phyloP scores from a whole-genome alignment of 2,888 invertebrate genomes.

The Euzophera pinguis region DNA sequence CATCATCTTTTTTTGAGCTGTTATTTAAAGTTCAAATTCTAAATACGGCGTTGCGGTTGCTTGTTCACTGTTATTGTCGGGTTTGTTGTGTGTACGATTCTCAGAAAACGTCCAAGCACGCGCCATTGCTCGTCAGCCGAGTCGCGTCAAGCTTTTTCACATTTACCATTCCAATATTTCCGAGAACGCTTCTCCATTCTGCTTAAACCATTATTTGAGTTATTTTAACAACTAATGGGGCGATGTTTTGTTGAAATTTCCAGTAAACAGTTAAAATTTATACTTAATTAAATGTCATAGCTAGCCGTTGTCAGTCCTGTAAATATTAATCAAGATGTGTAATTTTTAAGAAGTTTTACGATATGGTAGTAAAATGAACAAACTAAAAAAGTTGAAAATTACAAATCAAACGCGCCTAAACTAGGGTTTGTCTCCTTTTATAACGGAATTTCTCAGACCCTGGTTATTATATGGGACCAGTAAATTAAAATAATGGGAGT shows the following conservation, averaged over 20 bases:
- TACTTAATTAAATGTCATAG: conserved; percentile 2
- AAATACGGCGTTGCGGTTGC: conserved; percentile 11
- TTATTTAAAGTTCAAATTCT: conserved; percentile 11
- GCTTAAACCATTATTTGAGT: conserved; percentile 37
- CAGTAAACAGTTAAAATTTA: not conserved
- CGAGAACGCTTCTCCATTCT: conserved; percentile 47
- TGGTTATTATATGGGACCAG: no score
- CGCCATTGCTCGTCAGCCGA: conserved; percentile 38
- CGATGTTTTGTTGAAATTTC: conserved; percentile 23
- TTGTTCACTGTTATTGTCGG: conserved; percentile 46
- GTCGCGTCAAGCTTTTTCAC: conserved; percentile 53
- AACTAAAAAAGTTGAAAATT: no score
- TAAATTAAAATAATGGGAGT: no score
- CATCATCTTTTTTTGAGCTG: not conserved
- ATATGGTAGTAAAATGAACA: no score
- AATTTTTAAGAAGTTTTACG: no score
- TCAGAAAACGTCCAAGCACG: conserved; percentile 63
- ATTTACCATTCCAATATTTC: conserved; percentile 64
- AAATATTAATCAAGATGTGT: no score
- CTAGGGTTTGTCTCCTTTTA: no score
- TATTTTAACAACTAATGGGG: conserved; percentile 37
- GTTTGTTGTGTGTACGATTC: conserved; percentile 53
- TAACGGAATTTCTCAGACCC: no score
- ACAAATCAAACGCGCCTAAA: no score
- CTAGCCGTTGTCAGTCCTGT: not conserved